Conservation (phyloP, 2,888 invertebrate genomes). For the Drosophila paranaensis region DNA sequence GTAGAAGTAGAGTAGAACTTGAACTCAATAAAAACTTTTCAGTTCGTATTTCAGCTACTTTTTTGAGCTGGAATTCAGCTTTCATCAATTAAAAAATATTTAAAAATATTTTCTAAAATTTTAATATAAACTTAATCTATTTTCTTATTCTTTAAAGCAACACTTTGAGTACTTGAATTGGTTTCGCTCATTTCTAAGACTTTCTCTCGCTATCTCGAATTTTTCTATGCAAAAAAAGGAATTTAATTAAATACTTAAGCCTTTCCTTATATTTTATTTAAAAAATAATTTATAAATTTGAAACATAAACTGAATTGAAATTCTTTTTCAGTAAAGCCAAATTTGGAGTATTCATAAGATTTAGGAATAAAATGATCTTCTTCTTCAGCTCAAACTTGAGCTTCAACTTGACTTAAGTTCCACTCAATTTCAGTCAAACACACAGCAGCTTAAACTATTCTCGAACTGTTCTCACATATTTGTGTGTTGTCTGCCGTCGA, state of each 20-base stretch:
- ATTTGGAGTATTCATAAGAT: too few species aligned
- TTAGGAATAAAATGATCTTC: neutral
- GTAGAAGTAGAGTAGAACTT: neutral
- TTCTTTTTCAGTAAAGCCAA: too few species aligned
- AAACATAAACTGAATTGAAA: too few species aligned
- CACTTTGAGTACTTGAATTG: neutral
- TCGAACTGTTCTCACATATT: neutral
- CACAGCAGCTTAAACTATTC: neutral
- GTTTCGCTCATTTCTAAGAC: too few species aligned
- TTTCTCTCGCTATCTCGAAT: too few species aligned
- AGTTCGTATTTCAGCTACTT: neutral
- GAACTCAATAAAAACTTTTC: neutral
- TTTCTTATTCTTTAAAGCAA: neutral
- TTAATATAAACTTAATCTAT: neutral
- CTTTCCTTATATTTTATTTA: too few species aligned
- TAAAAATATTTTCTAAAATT: neutral
- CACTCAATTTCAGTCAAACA: neutral
- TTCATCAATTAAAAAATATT: neutral
- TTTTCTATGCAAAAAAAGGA: too few species aligned
- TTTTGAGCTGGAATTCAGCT: neutral
- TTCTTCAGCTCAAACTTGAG: neutral
- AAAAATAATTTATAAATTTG: too few species aligned
- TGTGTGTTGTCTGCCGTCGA: neutral
- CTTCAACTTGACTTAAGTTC: neutral
- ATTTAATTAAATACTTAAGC: too few species aligned